Base-by-base conservation (phyloP, 2,797 vertebrate genomes). In the Sebastes glaucus region DNA sequence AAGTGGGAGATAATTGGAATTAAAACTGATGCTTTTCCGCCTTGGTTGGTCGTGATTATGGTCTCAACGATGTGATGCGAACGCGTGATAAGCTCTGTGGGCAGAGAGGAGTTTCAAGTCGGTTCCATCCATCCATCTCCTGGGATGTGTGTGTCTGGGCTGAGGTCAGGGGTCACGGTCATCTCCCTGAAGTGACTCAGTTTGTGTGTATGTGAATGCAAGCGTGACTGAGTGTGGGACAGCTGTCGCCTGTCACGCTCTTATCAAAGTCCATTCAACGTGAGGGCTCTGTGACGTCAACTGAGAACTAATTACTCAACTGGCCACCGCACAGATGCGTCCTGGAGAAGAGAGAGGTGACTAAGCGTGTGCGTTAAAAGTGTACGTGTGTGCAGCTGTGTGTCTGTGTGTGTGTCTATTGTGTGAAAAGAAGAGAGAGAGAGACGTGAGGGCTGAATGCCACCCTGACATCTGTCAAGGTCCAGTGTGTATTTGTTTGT, bases 381-480 rank as follows among this genome's bases (percentile, higher is more conserved):
- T 55, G 62, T 63, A 18, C 33, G 82, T 53, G 49, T 84, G 55
- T 71, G 57, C 53, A 38, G 38, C n/a, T 52, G 67, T 38, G 74
- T 77, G 77, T 59, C 42, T 57, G 68, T 80, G 56, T 77, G 78
- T 78, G 35, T 66, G 13, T 68, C 20, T 18, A 6, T 23, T 69
- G 56, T 22, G 65, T 62, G 76, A 35, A n/a, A 52, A 49, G 3
- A 33, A 5, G 32, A 13, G 20, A 42, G 33, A 61, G 69, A 85
- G 22, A 79, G 77, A 76, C 1, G 8, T 71, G 83, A 80, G 77
- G 74, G 84, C 76, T 84, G 77, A 87, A 83, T 79, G 84, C 90
- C 80, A 83, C 79, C 55, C 71, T 90, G 91, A 92, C 89, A 93
- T 91, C 91, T 90, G 85, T 78, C 88, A 87, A 81, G 66, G 80